Percentiles rank a stretch among this genome's conserved stretches.
These are phyloP conservation scores for Varanus komodoensis DNA, from an alignment of 2,113 vertebrate species.

Conservation along the genomic window DNA sequence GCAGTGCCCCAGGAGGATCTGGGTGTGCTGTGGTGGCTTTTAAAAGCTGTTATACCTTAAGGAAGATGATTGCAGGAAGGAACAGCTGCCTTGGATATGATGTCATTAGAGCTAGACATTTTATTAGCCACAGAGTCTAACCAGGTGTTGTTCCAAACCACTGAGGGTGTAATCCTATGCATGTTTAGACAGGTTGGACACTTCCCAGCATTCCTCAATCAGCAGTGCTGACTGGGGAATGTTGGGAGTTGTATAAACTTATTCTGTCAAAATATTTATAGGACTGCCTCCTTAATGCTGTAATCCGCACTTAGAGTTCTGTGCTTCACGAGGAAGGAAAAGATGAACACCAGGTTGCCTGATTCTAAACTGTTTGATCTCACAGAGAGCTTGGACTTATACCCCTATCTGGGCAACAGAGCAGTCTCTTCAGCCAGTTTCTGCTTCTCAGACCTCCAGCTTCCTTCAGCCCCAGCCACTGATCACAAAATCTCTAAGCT, in stretches of 20 bases:
- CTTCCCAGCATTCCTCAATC: no score
- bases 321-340: neutral
- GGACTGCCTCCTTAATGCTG: no score
- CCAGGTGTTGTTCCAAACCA: neutral
- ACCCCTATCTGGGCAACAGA: neutral
- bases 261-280: no score
- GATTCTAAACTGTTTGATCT: neutral
- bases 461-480: neutral
- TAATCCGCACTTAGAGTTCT: neutral
- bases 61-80: neutral
- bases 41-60: constrained; percentile 1
- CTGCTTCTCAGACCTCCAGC: neutral
- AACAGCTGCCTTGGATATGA: neutral
- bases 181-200: no score
- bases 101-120: neutral
- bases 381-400: neutral
- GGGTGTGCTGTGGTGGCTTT: neutral
- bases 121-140: neutral
- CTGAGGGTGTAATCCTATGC: neutral
- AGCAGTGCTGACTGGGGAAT: no score
- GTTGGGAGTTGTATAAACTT: no score
- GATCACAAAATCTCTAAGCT: neutral
- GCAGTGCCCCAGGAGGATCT: neutral
- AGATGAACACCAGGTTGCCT: neutral
- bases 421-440: neutral